A percentile compares a stretch with the other conserved stretches of the same genome.
phyloP scores from a whole-genome alignment of 2,888 invertebrate genomes.

The Dysmachus trigonus region DNA sequence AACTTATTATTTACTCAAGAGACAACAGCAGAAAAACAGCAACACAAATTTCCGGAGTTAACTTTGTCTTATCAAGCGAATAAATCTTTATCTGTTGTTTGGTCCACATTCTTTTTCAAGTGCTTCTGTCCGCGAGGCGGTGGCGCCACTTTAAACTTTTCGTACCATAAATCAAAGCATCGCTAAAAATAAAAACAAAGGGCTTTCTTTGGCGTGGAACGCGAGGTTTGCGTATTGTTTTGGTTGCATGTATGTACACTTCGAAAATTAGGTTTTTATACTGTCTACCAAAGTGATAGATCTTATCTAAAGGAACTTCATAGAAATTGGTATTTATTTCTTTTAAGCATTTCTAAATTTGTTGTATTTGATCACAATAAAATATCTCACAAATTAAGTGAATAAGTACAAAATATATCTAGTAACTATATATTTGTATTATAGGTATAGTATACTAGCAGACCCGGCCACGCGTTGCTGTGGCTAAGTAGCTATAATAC shows the following conservation, averaged over 20 bases:
- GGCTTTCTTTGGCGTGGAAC: not conserved
- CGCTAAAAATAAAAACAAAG: not conserved
- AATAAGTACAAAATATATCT: too few relatives aligned
- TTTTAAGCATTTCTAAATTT: too few relatives aligned
- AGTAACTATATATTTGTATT: too few relatives aligned
- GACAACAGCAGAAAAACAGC: not conserved
- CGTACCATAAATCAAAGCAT: not conserved
- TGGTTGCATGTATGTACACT: not conserved
- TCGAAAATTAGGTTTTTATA: too few relatives aligned
- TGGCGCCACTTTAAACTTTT: conserved; percentile 19
- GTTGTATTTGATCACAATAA: too few relatives aligned
- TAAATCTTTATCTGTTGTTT: conserved; percentile 3
- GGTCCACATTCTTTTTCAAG: not conserved
- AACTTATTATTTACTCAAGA: not conserved
- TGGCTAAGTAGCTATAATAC: too few relatives aligned
- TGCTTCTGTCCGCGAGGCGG: not conserved
- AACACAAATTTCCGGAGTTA: not conserved
- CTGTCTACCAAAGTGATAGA: too few relatives aligned
- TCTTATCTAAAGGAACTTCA: too few relatives aligned
- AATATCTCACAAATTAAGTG: too few relatives aligned
- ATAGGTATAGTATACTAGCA: too few relatives aligned
- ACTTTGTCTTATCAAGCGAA: not conserved
- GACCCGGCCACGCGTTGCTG: too few relatives aligned
- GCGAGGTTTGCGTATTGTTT: not conserved
- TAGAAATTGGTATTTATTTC: too few relatives aligned